phyloP scores from a whole-genome alignment of 2,797 vertebrate species.

The Sebastes vulpes region DNA sequence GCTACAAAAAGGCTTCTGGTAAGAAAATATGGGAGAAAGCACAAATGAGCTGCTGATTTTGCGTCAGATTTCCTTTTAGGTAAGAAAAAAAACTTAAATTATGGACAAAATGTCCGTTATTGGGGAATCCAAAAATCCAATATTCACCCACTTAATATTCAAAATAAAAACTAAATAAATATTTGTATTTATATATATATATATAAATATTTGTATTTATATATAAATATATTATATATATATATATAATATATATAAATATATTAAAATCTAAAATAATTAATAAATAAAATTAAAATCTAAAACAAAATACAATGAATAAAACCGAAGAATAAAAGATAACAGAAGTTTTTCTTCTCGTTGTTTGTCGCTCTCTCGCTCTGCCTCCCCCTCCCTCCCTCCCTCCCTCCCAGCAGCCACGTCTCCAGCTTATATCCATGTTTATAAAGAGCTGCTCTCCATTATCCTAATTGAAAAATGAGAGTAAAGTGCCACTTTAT shows the following conservation, averaged over 20 bases:
- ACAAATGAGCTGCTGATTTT: not conserved
- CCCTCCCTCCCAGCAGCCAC: not conserved
- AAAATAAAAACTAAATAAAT: not conserved
- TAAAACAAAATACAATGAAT: not conserved
- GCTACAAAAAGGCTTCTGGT: not conserved
- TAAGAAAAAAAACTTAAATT: not conserved
- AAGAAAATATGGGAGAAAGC: not conserved
- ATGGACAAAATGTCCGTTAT: not conserved
- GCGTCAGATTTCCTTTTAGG: not conserved
- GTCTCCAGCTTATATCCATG: slow-evolving; percentile 65
- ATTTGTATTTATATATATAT: too few relatives aligned
- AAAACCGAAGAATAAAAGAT: not conserved
- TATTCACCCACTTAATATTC: not conserved
- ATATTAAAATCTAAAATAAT: not conserved
- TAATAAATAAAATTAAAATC: too few relatives aligned
- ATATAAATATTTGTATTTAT: too few relatives aligned
- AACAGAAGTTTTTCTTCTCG: not conserved
- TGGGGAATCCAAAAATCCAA: not conserved
- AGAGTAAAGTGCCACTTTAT: slow-evolving; percentile 73
- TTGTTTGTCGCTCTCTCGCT: not conserved
- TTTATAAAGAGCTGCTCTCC: slow-evolving; percentile 67
- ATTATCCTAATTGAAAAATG: slow-evolving; percentile 77
- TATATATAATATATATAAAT: not conserved
- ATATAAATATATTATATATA: too few relatives aligned
- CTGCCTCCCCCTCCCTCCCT: not conserved